Evolutionary conservation across 30 jellyfish, hydroid and myxozoan genomes (phyloP).

Genomic region (Rhopilema esculentum): DNA sequence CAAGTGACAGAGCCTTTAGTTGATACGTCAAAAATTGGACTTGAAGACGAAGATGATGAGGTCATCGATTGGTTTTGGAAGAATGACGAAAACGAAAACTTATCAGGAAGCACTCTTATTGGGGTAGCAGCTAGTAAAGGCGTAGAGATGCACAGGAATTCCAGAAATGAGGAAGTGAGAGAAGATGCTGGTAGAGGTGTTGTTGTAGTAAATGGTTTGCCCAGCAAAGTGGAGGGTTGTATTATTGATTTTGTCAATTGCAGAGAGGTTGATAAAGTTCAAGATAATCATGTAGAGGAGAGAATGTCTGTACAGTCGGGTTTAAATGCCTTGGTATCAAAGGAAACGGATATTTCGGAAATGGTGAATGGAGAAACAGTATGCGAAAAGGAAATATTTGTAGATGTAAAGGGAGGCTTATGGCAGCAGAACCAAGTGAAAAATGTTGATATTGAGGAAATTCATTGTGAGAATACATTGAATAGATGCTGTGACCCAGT

Average conservation of each 20-base stretch:
- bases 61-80: constrained; percentile 59
- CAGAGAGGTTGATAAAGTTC: too few species aligned
- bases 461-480: background rate
- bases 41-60: constrained; percentile 39
- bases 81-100: constrained; percentile 31
- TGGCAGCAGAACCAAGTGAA: background rate
- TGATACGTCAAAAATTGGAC: background rate
- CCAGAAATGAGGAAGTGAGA: too few species aligned
- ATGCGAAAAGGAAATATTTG: background rate
- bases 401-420: background rate
- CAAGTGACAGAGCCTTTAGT: background rate
- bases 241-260: too few species aligned
- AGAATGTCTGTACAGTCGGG: too few species aligned
- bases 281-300: too few species aligned
- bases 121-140: background rate
- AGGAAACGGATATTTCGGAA: too few species aligned
- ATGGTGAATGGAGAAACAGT: background rate
- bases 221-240: too few species aligned
- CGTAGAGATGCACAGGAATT: background rate
- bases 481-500: background rate
- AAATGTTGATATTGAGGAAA: background rate
- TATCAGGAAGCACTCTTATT: background rate
- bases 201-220: too few species aligned
- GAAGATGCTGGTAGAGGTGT: too few species aligned
- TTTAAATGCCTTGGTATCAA: too few species aligned